These are phyloP conservation scores for Pelecanoides urinatrix DNA, from an alignment of 2,113 vertebrate genomes.

Conservation along the genomic window DNA sequence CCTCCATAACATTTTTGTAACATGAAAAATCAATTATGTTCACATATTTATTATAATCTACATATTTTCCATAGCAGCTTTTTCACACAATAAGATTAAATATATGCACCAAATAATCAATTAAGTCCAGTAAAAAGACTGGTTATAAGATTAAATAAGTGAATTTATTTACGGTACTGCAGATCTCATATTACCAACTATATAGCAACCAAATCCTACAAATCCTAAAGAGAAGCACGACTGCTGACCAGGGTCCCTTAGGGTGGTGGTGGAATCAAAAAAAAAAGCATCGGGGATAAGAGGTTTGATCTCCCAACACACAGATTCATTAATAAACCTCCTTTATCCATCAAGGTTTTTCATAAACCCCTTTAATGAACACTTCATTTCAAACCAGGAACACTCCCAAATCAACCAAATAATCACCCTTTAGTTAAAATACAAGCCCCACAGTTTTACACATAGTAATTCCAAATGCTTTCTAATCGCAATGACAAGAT, in stretches of 20 bases:
- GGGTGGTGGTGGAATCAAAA: conserved; percentile 51
- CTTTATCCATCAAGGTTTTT: conserved; percentile 41
- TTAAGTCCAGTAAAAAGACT: conserved; percentile 67
- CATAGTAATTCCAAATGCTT: conserved; percentile 37
- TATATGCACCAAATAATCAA: conserved; percentile 60
- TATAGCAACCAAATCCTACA: conserved; percentile 64
- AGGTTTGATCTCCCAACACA: conserved; percentile 40
- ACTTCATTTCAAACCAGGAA: conserved; percentile 41
- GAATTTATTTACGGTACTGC: conserved; percentile 74
- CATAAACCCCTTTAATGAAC: neutral
- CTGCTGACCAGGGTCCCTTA: conserved; percentile 57
- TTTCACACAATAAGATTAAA: conserved; percentile 48
- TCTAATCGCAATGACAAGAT: neutral
- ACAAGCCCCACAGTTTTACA: conserved; percentile 48
- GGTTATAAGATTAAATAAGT: conserved; percentile 75
- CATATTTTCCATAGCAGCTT: conserved; percentile 44
- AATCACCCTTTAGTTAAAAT: conserved; percentile 56
- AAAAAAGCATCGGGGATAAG: conserved; percentile 15
- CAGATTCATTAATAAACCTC: conserved; percentile 31
- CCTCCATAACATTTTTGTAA: neutral
- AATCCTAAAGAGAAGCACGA: conserved; percentile 58
- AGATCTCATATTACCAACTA: conserved; percentile 66
- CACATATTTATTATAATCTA: conserved; percentile 43
- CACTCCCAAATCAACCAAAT: conserved; percentile 21
- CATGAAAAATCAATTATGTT: conserved; percentile 8